A percentile compares a stretch with the other conserved stretches of the same genome.
Conservation (phyloP, 2,113 vertebrate species). For the Circaetus cinerascens region DNA sequence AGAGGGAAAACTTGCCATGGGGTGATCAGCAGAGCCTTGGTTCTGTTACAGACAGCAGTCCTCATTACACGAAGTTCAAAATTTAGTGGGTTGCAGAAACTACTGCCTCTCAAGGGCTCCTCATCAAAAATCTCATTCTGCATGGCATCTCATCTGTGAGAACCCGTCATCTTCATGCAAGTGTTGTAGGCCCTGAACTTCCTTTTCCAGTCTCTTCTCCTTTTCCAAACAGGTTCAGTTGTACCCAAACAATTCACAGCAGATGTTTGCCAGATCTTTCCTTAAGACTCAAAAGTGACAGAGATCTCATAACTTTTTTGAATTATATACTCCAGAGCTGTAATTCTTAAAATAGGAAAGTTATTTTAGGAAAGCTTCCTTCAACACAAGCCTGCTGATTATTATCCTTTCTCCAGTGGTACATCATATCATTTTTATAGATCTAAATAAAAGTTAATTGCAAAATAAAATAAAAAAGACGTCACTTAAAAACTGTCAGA, state of each 20-base stretch:
- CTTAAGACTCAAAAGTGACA: not conserved
- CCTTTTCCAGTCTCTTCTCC: not conserved
- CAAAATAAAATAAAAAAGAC: not conserved
- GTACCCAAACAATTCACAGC: not conserved
- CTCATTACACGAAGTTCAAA: not conserved
- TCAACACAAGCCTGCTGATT: not conserved
- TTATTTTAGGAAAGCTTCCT: not conserved
- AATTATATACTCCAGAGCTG: not conserved
- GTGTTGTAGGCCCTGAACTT: not conserved
- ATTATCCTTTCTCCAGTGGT: not conserved
- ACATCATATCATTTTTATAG: not conserved
- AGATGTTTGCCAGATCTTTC: not conserved
- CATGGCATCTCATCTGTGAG: not conserved
- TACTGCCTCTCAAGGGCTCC: not conserved
- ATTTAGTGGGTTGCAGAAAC: not conserved
- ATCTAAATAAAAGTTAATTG: not conserved
- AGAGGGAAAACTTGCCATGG: not conserved
- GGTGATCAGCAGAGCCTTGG: not conserved
- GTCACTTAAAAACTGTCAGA: not conserved
- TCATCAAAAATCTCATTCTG: not conserved
- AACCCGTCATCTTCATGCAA: not conserved
- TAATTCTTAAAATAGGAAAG: not conserved
- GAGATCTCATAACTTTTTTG: not conserved
- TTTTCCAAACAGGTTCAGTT: not conserved
- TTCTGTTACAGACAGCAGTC: not conserved